These are phyloP conservation scores for Rhorus exstirpatorius DNA, from an alignment of 2,888 invertebrate genomes.

Conservation along the genomic window DNA sequence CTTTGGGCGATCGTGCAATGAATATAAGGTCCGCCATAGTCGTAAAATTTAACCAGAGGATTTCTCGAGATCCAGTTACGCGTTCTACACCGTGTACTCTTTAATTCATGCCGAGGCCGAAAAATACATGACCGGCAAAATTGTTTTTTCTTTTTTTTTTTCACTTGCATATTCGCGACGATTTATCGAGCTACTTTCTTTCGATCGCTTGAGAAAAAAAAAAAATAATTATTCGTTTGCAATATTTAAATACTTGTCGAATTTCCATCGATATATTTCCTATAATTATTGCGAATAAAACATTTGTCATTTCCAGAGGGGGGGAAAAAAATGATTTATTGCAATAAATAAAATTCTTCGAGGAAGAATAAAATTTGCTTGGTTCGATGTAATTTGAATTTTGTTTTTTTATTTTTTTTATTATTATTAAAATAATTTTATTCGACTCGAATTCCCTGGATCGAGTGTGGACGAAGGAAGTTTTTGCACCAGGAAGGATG, in stretches of 20 bases:
- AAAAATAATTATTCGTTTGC: not conserved
- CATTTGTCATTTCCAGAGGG: too few species aligned
- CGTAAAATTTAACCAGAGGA: constrained; percentile 19
- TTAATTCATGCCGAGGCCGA: not conserved
- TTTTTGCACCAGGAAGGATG: too few species aligned
- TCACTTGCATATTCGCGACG: not conserved
- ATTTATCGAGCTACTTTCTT: not conserved
- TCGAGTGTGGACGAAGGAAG: too few species aligned
- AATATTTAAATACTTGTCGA: not conserved
- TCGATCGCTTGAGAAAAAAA: not conserved
- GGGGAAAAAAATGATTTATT: too few species aligned
- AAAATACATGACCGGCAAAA: not conserved
- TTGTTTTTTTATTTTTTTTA: too few species aligned
- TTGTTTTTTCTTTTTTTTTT: constrained; percentile 3
- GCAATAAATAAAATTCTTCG: too few species aligned
- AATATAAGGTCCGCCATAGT: constrained; percentile 6
- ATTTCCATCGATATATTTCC: too few species aligned
- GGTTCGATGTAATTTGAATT: too few species aligned
- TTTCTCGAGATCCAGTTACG: constrained; percentile 31
- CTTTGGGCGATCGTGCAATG: constrained; percentile 13
- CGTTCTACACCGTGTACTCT: not conserved
- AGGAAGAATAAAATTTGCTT: too few species aligned
- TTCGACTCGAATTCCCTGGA: too few species aligned
- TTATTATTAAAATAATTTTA: too few species aligned
- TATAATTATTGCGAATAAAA: too few species aligned